Conservation (phyloP, 92 coral and sea anemone genomes). For the Muricea muricata region DNA sequence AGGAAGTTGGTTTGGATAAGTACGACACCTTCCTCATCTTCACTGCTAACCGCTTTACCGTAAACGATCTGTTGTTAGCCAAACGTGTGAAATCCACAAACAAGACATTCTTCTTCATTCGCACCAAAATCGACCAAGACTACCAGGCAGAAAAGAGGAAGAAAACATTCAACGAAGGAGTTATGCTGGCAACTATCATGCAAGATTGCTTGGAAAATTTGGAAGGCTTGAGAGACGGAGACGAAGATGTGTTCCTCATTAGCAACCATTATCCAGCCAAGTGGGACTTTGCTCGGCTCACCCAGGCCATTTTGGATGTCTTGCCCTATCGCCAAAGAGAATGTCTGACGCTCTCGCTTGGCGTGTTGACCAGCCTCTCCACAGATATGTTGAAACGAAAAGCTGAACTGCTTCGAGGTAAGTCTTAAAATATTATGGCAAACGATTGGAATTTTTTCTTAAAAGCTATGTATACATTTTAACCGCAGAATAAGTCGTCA, state of each 20-base stretch:
- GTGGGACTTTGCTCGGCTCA: conserved; percentile 68
- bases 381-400: conserved; percentile 41
- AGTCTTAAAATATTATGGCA: background rate
- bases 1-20: background rate
- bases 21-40: background rate
- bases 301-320: conserved; percentile 55
- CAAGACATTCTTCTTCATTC: background rate
- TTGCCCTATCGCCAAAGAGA: conserved; percentile 49
- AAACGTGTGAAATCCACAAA: background rate
- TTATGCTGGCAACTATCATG: background rate
- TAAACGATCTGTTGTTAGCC: background rate
- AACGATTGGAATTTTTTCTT: too few species aligned
- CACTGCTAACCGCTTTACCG: background rate
- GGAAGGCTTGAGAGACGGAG: background rate
- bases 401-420: conserved; percentile 44
- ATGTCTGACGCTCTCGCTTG: conserved; percentile 46
- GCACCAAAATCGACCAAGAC: background rate
- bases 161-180: background rate
- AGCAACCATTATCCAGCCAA: conserved; percentile 56
- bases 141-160: background rate
- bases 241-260: conserved; percentile 43
- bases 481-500: too few species aligned
- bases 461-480: too few species aligned
- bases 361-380: conserved; percentile 29
- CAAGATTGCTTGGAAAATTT: conserved; percentile 23